These are phyloP conservation scores for Gastrophryne carolinensis DNA, from an alignment of 2,797 vertebrate genomes.

Conservation along the genomic window DNA sequence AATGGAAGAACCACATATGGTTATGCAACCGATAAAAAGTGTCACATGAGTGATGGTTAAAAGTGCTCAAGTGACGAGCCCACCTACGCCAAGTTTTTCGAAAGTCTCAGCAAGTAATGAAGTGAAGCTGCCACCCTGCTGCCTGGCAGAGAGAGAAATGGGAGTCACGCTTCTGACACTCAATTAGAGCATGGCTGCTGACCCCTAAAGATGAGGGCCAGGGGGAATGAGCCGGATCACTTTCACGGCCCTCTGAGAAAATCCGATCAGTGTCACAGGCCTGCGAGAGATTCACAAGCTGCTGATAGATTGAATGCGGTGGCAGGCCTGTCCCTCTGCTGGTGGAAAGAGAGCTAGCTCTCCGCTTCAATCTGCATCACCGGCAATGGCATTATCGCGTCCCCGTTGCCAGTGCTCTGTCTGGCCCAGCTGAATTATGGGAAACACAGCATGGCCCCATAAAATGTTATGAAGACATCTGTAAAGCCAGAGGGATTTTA, in stretches of 20 bases:
- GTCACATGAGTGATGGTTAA: background rate
- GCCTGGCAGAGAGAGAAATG: constrained; percentile 4
- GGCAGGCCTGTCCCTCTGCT: constrained; percentile 21
- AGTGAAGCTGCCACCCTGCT: background rate
- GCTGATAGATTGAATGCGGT: constrained; percentile 34
- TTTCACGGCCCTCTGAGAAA: constrained; percentile 18
- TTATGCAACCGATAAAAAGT: background rate
- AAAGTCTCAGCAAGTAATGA: background rate
- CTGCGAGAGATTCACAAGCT: constrained; percentile 41
- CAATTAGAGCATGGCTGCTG: constrained; percentile 5
- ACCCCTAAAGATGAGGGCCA: constrained; percentile 27
- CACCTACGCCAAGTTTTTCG: background rate
- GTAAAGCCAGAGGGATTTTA: constrained; percentile 68
- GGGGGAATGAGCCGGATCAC: constrained; percentile 26
- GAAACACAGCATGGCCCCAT: constrained; percentile 59
- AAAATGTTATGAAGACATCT: constrained; percentile 71
- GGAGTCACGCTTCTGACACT: constrained; percentile 8
- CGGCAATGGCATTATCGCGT: constrained; percentile 33
- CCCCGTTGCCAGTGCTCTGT: constrained; percentile 49
- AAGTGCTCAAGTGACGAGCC: background rate
- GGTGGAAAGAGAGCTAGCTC: background rate
- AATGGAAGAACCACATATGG: background rate
- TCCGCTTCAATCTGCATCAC: constrained; percentile 1
- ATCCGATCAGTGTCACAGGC: constrained; percentile 30
- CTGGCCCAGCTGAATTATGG: constrained; percentile 62